Evolutionary conservation across 2,113 vertebrate genomes (phyloP).

Genomic region (Pseudolaguvia tuberculata): DNA sequence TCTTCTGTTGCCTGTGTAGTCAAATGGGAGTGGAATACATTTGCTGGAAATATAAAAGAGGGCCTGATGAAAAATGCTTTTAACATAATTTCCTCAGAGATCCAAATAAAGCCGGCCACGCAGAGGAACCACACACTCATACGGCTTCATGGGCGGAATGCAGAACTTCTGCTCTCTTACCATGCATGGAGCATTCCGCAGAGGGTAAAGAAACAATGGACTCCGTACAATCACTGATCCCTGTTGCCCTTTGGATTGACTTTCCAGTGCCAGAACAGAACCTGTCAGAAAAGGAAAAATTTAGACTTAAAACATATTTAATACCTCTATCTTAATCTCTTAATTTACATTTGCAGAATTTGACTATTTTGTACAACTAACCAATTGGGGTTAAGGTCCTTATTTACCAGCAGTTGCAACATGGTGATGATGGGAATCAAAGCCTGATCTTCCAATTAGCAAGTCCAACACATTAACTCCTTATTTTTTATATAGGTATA

Average conservation of each 20-base stretch:
- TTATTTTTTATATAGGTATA: no score
- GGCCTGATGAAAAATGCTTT: conserved; percentile 31
- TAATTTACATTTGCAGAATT: no score
- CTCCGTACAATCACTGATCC: conserved; percentile 75
- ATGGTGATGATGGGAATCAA: no score
- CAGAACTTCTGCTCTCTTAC: conserved; percentile 65
- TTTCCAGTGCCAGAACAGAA: conserved; percentile 73
- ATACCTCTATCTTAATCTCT: no score
- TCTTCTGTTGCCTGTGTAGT: conserved; percentile 21
- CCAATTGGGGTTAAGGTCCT: no score
- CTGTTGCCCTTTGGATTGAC: conserved; percentile 67
- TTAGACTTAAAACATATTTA: conserved; percentile 25
- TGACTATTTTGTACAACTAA: no score
- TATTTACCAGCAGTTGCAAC: no score
- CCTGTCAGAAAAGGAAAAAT: conserved; percentile 63
- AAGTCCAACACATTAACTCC: no score
- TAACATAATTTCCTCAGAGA: conserved; percentile 34
- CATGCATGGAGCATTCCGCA: conserved; percentile 87
- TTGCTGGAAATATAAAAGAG: conserved; percentile 27
- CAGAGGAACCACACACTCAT: neutral
- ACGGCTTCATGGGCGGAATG: neutral
- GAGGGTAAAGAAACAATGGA: conserved; percentile 78
- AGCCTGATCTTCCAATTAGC: no score
- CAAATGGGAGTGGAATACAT: conserved; percentile 36
- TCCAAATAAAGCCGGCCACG: conserved; percentile 17